These are phyloP conservation scores for Arenaria interpres DNA, from an alignment of 2,113 vertebrate genomes.

Conservation along the genomic window DNA sequence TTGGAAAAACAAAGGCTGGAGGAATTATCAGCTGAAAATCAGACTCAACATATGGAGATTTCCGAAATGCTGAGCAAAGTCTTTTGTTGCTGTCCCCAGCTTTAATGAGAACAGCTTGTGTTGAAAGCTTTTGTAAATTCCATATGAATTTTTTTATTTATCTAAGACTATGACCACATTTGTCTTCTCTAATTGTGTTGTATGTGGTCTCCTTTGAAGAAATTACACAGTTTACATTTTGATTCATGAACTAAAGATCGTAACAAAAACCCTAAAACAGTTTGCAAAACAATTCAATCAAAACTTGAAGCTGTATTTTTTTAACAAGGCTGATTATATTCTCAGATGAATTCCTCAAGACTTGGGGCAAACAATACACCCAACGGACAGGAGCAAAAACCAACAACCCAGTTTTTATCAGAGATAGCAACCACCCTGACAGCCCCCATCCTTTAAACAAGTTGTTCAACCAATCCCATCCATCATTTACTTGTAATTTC, in stretches of 20 bases:
- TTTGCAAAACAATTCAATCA: background rate
- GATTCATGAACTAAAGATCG: background rate
- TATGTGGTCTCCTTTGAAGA: background rate
- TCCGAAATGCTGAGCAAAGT: background rate
- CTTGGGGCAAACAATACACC: background rate
- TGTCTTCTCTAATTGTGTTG: constrained; percentile 12
- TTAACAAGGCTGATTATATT: background rate
- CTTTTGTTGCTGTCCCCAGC: background rate
- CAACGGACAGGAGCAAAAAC: background rate
- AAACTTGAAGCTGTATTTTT: background rate
- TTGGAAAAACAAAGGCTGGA: background rate
- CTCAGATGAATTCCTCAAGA: background rate
- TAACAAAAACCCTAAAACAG: background rate
- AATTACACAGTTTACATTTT: constrained; percentile 29
- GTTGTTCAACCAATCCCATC: no score
- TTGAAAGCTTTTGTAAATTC: background rate
- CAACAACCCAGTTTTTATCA: no score
- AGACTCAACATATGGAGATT: background rate
- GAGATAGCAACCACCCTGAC: no score
- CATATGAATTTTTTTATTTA: constrained; percentile 23
- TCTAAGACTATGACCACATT: background rate
- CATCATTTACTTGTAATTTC: no score
- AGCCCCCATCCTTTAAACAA: no score
- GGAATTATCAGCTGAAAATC: background rate
- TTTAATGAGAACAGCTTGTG: constrained; percentile 10